phyloP scores from a whole-genome alignment of 2,113 vertebrate genomes.

The Camarhynchus parvulus region DNA sequence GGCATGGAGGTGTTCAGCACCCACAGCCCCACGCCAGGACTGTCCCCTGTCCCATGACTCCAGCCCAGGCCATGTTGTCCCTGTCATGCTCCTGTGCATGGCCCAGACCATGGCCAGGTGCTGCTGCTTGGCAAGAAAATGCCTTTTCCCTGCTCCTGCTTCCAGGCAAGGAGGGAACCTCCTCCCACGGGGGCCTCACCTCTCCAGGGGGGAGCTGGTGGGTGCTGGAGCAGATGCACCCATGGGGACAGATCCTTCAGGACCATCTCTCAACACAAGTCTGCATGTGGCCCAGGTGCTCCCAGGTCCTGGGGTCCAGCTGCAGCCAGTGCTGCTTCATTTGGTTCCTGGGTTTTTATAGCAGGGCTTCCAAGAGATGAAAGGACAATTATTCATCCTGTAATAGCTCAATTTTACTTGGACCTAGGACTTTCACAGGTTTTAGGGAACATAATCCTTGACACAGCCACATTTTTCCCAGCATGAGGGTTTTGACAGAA shows the following conservation, averaged over 20 bases:
- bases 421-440: conserved; percentile 17
- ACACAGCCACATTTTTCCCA: neutral
- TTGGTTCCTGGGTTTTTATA: neutral
- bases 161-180: neutral
- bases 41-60: neutral
- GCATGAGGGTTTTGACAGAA: neutral
- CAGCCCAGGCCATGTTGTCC: neutral
- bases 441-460: neutral
- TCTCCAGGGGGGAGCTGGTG: neutral
- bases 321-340: neutral
- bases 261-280: neutral
- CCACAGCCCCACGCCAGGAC: neutral
- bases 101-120: neutral
- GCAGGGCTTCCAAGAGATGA: neutral
- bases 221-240: neutral
- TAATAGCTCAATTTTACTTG: conserved; percentile 14
- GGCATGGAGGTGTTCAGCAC: neutral
- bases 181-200: neutral
- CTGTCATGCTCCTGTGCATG: fast-evolving
- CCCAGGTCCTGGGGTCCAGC: neutral
- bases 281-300: neutral
- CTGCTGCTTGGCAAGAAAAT: neutral
- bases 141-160: neutral
- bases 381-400: conserved; percentile 2
- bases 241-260: neutral